Evolutionary conservation across 1,140 invertebrate species (phyloP).

Genomic region (Orchestia grillus): DNA sequence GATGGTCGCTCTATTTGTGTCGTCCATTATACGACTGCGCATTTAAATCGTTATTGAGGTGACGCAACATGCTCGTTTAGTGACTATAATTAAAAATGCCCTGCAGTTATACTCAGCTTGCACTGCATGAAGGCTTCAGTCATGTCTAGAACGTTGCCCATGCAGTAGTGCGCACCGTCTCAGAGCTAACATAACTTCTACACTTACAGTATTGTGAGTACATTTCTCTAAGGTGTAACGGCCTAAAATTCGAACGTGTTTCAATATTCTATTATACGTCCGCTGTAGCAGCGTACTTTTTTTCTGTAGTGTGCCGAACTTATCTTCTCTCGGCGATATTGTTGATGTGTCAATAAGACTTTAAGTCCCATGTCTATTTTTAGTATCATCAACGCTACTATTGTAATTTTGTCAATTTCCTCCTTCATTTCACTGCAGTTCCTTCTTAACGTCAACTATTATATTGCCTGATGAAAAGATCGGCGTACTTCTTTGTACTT

Average conservation of each 20-base stretch:
- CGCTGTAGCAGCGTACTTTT: neutral
- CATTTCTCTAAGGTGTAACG: neutral
- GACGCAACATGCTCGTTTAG: neutral
- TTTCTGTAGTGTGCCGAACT: neutral
- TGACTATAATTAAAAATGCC: neutral
- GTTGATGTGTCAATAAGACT: no score
- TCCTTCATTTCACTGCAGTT: no score
- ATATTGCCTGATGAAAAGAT: no score
- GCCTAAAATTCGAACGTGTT: no score
- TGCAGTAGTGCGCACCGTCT: neutral
- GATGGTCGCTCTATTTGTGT: neutral
- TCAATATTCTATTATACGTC: neutral
- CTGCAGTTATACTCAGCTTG: neutral
- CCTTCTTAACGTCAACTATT: no score
- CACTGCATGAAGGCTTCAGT: neutral
- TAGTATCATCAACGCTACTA: no score
- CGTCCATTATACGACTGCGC: neutral
- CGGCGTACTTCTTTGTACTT: no score
- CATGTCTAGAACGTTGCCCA: neutral
- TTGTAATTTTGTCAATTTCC: no score
- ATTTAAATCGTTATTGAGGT: neutral
- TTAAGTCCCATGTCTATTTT: no score
- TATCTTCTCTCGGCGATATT: no score
- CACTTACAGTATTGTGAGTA: neutral
- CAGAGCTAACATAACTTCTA: neutral